Conservation (phyloP, 2,888 invertebrate species). For the Melieria picta region DNA sequence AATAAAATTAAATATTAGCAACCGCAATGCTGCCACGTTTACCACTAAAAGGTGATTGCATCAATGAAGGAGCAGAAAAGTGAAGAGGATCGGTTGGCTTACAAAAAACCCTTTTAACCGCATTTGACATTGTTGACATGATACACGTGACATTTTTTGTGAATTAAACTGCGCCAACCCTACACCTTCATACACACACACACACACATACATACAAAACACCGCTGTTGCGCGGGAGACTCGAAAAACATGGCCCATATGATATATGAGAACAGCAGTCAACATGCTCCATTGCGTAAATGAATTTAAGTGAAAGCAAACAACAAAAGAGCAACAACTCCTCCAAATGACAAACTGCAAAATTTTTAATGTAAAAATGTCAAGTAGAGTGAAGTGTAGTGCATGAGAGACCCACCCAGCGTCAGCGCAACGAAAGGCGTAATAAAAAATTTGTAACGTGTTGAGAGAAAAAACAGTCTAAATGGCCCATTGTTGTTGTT, state of each 20-base stretch:
- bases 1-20: too few relatives aligned
- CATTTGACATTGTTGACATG: constrained; percentile 19
- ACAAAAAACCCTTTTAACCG: constrained; percentile 8
- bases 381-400: background rate
- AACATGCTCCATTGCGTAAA: background rate
- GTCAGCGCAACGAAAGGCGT: too few relatives aligned
- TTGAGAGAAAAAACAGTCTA: too few relatives aligned
- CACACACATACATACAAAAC: constrained; percentile 1
- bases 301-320: constrained; percentile 11
- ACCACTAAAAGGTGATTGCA: constrained; percentile 4
- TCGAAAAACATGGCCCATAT: too few relatives aligned
- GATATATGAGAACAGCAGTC: too few relatives aligned
- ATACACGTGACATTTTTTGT: background rate
- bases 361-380: constrained; percentile 16
- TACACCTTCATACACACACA: constrained; percentile 8
- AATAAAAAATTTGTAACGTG: too few relatives aligned
- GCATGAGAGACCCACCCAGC: too few relatives aligned
- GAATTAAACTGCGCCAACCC: background rate
- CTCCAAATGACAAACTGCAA: background rate
- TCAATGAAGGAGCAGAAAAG: constrained; percentile 20
- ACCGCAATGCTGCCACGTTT: too few relatives aligned
- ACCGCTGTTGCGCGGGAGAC: background rate
- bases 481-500: too few relatives aligned
- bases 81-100: constrained; percentile 4
- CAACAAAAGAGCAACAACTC: constrained; percentile 16